Base-by-base conservation (phyloP, 2,113 vertebrate genomes). In the Carassius gibelio region DNA sequence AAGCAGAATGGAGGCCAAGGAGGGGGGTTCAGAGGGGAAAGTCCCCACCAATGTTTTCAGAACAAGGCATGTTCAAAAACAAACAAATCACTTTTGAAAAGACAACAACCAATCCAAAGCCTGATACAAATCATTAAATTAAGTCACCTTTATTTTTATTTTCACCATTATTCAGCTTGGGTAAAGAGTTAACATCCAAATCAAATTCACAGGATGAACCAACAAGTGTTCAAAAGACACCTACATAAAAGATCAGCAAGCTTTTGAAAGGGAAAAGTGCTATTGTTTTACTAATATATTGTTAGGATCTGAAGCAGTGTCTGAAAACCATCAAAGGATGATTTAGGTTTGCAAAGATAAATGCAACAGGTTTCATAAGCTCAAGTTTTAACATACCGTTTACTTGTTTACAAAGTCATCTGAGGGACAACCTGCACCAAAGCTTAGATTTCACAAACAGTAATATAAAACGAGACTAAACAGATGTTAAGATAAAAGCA, bases 241-340 rank as follows among this genome's bases (percentile, higher is more conserved):
- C 15, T 19, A 21, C 42, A 85, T 9, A 42, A 75, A 75, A 90
- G 86, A 91, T 89, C 88, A 88, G 89, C 78, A 86, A 89, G 68
- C 21, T 87, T 86, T 87, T 82, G 26, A 38, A 61, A 61, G 57
- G 9, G 75, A 86, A 77, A 75, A 45, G 52, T 87, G 88, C 74
- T 88, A 88, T 86, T 82, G 55, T 85, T 93, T 42, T 88, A 92
- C 91, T 93, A 92, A 92, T 90, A 90, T 61, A 36, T 88, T 84
- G 90, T 91, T 87, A 90, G 26, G 88, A 88, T 90, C 89, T 91
- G 80, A 84, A 75, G 64, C 57, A 78, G 59, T 87, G 78, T 85
- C 87, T 88, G 82, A 79, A 77, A 81, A 42, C 14, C 48, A 82
- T n/a, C 57, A 83, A 59, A 57, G 76, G 84, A 82, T 42, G 36